Conservation (phyloP, 2,888 invertebrate species). For the Baccha elongata region DNA sequence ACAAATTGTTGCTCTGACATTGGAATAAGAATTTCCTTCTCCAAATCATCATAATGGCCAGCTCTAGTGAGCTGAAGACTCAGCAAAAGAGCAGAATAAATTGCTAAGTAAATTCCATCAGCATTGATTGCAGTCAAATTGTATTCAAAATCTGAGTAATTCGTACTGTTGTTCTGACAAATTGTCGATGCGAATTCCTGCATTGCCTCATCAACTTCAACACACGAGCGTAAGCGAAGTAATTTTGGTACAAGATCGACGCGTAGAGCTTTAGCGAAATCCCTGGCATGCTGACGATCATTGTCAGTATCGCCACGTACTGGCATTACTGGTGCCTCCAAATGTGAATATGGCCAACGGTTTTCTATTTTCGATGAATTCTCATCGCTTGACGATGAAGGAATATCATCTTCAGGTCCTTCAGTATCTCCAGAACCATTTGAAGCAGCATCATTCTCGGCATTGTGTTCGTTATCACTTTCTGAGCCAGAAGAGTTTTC, state of each 20-base stretch:
- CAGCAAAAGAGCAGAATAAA: constrained; percentile 92
- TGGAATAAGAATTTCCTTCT: constrained; percentile 83
- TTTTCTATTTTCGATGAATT: constrained; percentile 81
- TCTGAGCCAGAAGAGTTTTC: constrained; percentile 85
- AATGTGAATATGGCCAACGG: constrained; percentile 82
- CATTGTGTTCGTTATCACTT: constrained; percentile 88
- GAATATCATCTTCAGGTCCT: constrained; percentile 88
- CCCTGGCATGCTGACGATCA: constrained; percentile 93
- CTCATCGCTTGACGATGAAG: constrained; percentile 83
- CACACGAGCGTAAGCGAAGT: constrained; percentile 89
- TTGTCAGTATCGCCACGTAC: constrained; percentile 87
- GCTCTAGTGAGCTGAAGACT: constrained; percentile 90
- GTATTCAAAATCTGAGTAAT: constrained; percentile 83
- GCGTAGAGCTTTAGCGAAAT: constrained; percentile 90
- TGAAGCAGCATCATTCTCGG: constrained; percentile 87
- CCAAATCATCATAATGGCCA: constrained; percentile 88
- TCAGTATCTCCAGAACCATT: constrained; percentile 88
- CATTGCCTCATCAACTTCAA: constrained; percentile 94
- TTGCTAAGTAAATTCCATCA: constrained; percentile 96
- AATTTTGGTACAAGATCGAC: constrained; percentile 90
- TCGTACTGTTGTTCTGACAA: constrained; percentile 88
- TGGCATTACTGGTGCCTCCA: constrained; percentile 81
- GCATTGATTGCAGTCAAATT: constrained; percentile 92
- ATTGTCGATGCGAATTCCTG: constrained; percentile 96
- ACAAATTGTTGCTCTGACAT: constrained; percentile 94